Evolutionary conservation across 2,113 vertebrate genomes (phyloP).

Genomic region (Felis catus): F.catus_Fca126_mat1.0 CM031415.1:39257001-39257500

Average conservation of each 20-base stretch:
- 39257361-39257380: background rate
- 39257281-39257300: background rate
- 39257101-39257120: background rate
- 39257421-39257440: background rate
- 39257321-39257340: background rate
- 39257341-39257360: background rate
- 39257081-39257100: background rate
- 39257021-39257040: background rate
- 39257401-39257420: accelerated
- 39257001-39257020: background rate
- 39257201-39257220: background rate
- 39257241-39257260: background rate
- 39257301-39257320: background rate
- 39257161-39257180: background rate
- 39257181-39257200: background rate
- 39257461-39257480: background rate
- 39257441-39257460: background rate
- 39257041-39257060: background rate
- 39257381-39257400: background rate
- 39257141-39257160: background rate
- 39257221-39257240: background rate
- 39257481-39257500: background rate
- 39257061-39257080: background rate
- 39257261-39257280: no score
- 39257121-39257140: background rate